phyloP scores from a whole-genome alignment of 2,888 invertebrate species.

The Lottia scabra region DNA sequence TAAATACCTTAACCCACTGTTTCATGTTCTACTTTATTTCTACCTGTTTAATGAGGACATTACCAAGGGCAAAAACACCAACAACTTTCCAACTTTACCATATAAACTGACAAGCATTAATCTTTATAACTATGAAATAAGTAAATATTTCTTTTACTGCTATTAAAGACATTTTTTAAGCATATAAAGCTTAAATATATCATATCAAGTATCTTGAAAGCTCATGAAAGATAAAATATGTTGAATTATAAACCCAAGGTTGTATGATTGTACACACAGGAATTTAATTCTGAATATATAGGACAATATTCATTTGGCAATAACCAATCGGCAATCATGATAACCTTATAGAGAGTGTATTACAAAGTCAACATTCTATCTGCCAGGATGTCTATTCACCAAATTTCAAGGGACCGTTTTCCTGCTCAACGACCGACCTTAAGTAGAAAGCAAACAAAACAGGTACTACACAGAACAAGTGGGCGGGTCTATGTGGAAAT shows the following conservation, averaged over 20 bases:
- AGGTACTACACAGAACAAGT: slow-evolving; percentile 5
- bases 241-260: too few relatives aligned
- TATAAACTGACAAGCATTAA: not conserved
- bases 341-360: not conserved
- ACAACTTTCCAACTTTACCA: not conserved
- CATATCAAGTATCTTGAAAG: too few relatives aligned
- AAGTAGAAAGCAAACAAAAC: slow-evolving; percentile 2
- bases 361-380: slow-evolving; percentile 5
- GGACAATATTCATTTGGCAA: slow-evolving; percentile 3
- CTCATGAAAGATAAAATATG: too few relatives aligned
- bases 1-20: not conserved
- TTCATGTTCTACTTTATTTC: not conserved
- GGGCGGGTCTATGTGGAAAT: not conserved
- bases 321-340: not conserved
- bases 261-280: too few relatives aligned
- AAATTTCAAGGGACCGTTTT: slow-evolving; percentile 1
- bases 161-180: too few relatives aligned
- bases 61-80: not conserved
- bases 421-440: not conserved
- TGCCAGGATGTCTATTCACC: slow-evolving; percentile 6
- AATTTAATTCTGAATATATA: not conserved
- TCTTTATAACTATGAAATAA: not conserved
- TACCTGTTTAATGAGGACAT: too few relatives aligned
- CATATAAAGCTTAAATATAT: too few relatives aligned
- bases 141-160: too few relatives aligned